phyloP scores from a whole-genome alignment of 2,888 invertebrate genomes.

The Ceramica pisi region DNA sequence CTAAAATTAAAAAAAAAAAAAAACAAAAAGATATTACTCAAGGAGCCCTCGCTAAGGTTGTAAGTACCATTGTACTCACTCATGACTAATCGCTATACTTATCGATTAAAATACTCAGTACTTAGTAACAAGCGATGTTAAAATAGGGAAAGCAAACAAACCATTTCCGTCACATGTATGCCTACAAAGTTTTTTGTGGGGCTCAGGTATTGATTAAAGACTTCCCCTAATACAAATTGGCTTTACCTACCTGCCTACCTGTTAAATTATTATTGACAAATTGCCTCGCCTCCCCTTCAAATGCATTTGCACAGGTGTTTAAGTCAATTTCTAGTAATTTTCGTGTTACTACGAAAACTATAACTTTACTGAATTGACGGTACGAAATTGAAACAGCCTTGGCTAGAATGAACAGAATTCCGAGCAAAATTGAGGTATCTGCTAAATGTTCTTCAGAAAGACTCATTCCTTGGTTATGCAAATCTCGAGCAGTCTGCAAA shows the following conservation, averaged over 20 bases:
- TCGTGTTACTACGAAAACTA: constrained; percentile 27
- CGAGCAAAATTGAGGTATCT: background rate
- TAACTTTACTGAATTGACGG: background rate
- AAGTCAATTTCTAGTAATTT: constrained; percentile 44
- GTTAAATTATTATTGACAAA: constrained; percentile 68
- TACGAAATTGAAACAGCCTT: constrained; percentile 21
- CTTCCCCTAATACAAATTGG: constrained; percentile 62
- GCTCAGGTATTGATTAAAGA: constrained; percentile 54
- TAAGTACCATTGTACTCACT: too few species aligned
- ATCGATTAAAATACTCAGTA: constrained; percentile 20
- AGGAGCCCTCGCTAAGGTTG: background rate
- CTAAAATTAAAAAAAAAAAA: background rate
- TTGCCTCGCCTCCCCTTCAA: constrained; percentile 55
- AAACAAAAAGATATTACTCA: background rate
- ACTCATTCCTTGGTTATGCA: constrained; percentile 26
- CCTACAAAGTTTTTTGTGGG: constrained; percentile 41
- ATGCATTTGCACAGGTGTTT: constrained; percentile 61
- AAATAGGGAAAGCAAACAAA: constrained; percentile 9
- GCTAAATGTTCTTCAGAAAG: constrained; percentile 19
- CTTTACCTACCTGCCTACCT: constrained; percentile 46
- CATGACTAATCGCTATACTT: constrained; percentile 3
- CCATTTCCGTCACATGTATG: constrained; percentile 17
- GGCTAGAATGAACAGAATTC: constrained; percentile 9
- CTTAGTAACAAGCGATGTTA: constrained; percentile 8
- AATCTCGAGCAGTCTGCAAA: constrained; percentile 25